A percentile compares a stretch with the other conserved stretches of the same genome.
These are phyloP conservation scores for Sebastes itinus DNA, from an alignment of 2,797 vertebrate genomes.

Conservation along the genomic window DNA sequence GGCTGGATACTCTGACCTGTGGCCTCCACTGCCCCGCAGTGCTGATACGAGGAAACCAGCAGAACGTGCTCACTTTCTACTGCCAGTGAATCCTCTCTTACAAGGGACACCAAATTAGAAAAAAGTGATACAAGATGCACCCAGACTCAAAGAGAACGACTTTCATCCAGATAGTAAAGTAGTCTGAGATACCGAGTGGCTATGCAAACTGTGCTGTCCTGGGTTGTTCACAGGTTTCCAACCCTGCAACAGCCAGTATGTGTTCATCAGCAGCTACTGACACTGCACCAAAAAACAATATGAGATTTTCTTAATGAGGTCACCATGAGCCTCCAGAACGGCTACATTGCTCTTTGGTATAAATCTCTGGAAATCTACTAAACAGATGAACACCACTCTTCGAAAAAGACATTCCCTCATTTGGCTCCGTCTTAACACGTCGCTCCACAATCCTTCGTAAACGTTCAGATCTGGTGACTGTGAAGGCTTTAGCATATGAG, in stretches of 20 bases:
- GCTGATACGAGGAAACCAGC: slow-evolving; percentile 83
- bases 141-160: background rate
- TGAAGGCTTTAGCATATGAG: background rate
- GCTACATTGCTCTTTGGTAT: background rate
- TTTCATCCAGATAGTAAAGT: background rate
- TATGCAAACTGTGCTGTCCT: background rate
- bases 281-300: background rate
- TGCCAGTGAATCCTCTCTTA: slow-evolving; percentile 66
- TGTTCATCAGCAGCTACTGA: background rate
- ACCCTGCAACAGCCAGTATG: background rate
- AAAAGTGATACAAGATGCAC: background rate
- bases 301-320: background rate
- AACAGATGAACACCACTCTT: background rate
- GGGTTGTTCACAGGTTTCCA: background rate
- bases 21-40: slow-evolving; percentile 72
- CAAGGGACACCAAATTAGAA: background rate
- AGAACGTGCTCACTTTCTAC: slow-evolving; percentile 81
- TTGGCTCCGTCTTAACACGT: background rate
- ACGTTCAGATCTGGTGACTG: background rate
- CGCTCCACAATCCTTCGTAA: background rate
- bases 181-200: background rate
- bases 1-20: slow-evolving; percentile 79
- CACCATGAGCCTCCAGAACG: background rate
- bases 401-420: background rate
- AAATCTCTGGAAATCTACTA: background rate